Evolutionary conservation across 2,888 invertebrate genomes (phyloP).

Genomic region (Steinernema scapterisci): DNA sequence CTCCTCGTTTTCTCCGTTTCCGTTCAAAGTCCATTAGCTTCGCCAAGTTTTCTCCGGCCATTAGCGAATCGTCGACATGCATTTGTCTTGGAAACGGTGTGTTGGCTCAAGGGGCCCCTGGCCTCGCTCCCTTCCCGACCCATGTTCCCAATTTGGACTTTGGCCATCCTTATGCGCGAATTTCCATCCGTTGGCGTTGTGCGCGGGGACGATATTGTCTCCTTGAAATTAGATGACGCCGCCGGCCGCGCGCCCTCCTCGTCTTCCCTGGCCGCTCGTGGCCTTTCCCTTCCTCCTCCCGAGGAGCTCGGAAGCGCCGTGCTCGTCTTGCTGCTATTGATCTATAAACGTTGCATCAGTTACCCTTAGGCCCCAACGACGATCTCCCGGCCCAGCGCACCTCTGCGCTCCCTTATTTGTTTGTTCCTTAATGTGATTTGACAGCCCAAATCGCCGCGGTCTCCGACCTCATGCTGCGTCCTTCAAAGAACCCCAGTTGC

Average conservation of each 20-base stretch:
- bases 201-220: constrained; percentile 7
- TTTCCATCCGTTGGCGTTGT: background rate
- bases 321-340: constrained; percentile 1
- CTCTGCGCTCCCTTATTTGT: background rate
- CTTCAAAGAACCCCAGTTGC: background rate
- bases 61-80: constrained; percentile 23
- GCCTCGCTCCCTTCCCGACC: background rate
- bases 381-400: background rate
- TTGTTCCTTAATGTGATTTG: background rate
- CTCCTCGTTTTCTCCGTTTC: background rate
- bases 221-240: constrained; percentile 17
- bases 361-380: background rate
- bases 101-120: background rate
- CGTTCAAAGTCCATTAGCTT: constrained; percentile 27
- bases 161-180: background rate
- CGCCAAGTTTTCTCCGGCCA: constrained; percentile 16
- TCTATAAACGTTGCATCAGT: constrained; percentile 18
- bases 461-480: background rate
- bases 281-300: background rate
- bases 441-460: background rate
- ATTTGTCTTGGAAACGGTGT: constrained; percentile 25
- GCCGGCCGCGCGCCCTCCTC: background rate
- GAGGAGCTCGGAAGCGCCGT: background rate
- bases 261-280: background rate
- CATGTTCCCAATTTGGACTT: constrained; percentile 2